These are phyloP conservation scores for Semnornis frantzii DNA, from an alignment of 2,113 vertebrate species.

Conservation along the genomic window DNA sequence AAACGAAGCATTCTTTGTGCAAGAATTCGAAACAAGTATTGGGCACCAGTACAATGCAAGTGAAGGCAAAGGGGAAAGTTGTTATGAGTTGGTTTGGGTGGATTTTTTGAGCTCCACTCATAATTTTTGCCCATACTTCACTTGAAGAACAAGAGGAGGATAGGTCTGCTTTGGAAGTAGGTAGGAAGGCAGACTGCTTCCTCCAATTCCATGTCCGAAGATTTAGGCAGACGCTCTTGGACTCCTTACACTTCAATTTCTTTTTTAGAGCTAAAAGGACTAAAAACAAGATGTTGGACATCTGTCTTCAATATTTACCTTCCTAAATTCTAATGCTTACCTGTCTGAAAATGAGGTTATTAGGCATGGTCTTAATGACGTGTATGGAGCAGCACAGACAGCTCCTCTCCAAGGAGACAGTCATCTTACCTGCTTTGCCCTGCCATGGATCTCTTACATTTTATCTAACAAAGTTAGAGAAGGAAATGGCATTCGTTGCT, in stretches of 20 bases:
- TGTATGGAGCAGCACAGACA: neutral
- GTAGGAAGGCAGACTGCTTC: neutral
- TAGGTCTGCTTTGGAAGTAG: neutral
- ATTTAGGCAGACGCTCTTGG: neutral
- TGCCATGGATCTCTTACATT: neutral
- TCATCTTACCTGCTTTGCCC: neutral
- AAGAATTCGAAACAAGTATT: neutral
- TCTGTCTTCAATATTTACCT: neutral
- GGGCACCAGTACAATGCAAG: neutral
- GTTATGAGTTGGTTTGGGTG: neutral
- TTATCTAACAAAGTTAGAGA: neutral
- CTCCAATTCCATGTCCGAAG: neutral
- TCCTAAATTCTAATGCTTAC: neutral
- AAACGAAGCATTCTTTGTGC: neutral
- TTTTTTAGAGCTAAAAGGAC: neutral
- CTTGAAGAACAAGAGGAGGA: neutral
- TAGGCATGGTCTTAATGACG: neutral
- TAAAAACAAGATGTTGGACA: neutral
- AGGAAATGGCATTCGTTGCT: neutral
- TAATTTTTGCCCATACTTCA: neutral
- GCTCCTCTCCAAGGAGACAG: neutral
- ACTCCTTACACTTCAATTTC: neutral
- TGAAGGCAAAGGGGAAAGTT: neutral
- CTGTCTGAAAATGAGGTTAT: neutral
- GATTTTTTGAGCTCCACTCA: neutral